Evolutionary conservation across 2,113 vertebrate genomes (phyloP).

Genomic region (Rhinopomastus cyanomelas): DNA sequence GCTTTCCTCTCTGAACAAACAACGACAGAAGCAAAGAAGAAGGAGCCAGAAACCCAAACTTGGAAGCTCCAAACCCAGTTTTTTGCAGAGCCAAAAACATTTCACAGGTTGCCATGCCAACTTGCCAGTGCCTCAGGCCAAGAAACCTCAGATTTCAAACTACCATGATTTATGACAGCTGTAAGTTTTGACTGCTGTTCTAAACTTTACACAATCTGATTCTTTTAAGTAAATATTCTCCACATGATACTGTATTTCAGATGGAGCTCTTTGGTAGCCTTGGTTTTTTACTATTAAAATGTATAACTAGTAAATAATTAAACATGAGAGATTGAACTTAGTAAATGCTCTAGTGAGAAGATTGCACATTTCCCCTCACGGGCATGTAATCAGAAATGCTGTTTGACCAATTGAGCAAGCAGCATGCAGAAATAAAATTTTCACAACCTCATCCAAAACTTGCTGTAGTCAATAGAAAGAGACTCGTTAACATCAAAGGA

Average conservation of each 20-base stretch:
- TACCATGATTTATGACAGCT: neutral
- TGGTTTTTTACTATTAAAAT: neutral
- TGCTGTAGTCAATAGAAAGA: neutral
- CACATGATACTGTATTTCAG: neutral
- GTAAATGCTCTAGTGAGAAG: constrained; percentile 4
- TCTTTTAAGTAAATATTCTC: constrained; percentile 9
- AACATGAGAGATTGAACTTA: neutral
- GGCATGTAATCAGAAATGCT: neutral
- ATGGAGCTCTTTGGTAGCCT: neutral
- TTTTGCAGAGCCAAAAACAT: too few species aligned
- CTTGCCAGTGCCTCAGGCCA: too few species aligned
- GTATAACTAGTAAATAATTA: constrained; percentile 26
- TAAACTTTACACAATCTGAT: neutral
- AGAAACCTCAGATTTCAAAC: too few species aligned
- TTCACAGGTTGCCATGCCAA: too few species aligned
- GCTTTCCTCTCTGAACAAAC: too few species aligned
- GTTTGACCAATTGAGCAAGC: constrained; percentile 39
- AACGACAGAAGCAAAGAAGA: too few species aligned
- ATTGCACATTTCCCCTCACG: constrained; percentile 30
- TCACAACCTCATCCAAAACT: neutral
- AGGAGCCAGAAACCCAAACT: too few species aligned
- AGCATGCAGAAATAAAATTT: constrained; percentile 14
- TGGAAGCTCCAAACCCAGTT: too few species aligned
- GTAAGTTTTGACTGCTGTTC: neutral
- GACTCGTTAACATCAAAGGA: neutral